Evolutionary conservation across 1,140 invertebrate species (phyloP).

Genomic region (Polypedilum vanderplanki): DNA sequence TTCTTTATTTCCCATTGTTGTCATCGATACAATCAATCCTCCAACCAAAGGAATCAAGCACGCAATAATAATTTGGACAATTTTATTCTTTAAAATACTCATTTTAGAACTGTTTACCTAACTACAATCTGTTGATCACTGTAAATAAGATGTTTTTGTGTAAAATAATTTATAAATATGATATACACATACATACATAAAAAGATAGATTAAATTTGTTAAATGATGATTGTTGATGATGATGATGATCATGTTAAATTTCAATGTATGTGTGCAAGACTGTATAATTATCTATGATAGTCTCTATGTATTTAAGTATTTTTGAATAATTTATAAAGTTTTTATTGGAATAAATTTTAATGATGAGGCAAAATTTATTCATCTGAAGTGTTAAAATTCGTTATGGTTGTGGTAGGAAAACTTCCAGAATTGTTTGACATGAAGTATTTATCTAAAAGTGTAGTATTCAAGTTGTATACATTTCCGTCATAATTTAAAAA

Average conservation of each 20-base stretch:
- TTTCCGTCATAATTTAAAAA: background rate
- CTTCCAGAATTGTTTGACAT: no score
- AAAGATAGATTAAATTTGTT: background rate
- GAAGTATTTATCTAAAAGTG: no score
- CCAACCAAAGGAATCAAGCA: background rate
- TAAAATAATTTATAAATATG: no score
- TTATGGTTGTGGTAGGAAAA: no score
- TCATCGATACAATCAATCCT: background rate
- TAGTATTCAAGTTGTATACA: no score
- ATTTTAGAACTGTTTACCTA: background rate
- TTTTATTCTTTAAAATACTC: background rate
- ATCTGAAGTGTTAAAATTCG: no score
- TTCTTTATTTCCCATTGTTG: background rate
- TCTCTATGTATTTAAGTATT: no score
- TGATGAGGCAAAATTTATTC: no score
- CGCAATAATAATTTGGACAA: constrained; percentile 7
- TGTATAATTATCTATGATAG: no score
- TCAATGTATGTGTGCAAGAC: background rate
- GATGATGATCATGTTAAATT: background rate
- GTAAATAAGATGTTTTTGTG: background rate
- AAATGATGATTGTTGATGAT: background rate
- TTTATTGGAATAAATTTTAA: no score
- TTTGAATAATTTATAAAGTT: no score
- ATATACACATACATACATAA: no score
- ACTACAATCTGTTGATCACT: background rate